Percentiles rank a stretch among this genome's conserved stretches.
Conservation (phyloP, 2,797 vertebrate genomes). For the Schizopygopsis pylzovi region DNA sequence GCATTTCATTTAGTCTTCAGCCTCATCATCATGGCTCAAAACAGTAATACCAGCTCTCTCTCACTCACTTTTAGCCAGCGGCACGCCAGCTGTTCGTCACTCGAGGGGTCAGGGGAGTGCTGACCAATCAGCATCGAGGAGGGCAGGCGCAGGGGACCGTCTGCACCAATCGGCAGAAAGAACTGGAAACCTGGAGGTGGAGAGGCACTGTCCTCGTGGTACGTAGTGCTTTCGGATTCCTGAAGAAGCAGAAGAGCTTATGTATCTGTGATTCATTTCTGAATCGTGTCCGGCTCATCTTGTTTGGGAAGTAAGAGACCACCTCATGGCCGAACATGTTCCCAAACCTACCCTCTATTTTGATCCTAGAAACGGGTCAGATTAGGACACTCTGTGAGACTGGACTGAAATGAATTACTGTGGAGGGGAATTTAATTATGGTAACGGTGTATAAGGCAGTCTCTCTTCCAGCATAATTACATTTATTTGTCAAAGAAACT, state of each 20-base stretch:
- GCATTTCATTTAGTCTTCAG: neutral
- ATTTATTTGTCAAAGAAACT: neutral
- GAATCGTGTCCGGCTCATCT: constrained; percentile 1
- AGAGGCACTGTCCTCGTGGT: constrained; percentile 80
- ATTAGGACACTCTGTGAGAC: constrained; percentile 32
- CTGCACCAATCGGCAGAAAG: constrained; percentile 84
- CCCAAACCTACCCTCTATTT: neutral
- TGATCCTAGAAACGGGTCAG: constrained; percentile 27
- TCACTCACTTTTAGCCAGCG: constrained; percentile 90
- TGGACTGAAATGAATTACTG: constrained; percentile 39
- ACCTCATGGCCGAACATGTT: neutral
- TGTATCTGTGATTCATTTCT: neutral
- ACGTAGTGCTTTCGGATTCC: constrained; percentile 82
- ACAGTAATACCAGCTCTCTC: neutral
- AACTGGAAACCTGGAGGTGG: constrained; percentile 84
- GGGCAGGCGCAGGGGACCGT: constrained; percentile 82
- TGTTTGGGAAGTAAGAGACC: neutral
- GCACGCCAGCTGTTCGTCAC: constrained; percentile 88
- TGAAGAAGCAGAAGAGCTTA: constrained; percentile 59
- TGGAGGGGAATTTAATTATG: constrained; percentile 37
- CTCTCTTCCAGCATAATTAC: neutral
- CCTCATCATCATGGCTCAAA: neutral
- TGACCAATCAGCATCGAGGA: constrained; percentile 82
- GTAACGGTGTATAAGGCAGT: neutral
- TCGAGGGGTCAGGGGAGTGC: constrained; percentile 80